Conservation (phyloP, 2,888 invertebrate species). For the Flexamia atlantica region DNA sequence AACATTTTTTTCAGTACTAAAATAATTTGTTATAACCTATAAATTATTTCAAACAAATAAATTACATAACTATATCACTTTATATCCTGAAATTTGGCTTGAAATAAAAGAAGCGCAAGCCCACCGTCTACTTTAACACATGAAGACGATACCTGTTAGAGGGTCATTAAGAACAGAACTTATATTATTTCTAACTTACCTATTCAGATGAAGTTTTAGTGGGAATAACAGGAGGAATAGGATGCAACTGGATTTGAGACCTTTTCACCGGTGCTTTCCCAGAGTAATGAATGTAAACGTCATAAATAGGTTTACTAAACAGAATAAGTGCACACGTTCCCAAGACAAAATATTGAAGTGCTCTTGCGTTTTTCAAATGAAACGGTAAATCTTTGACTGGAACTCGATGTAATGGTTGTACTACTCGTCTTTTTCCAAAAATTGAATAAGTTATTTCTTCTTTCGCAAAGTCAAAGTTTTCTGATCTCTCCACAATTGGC, state of each 20-base stretch:
- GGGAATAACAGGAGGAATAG: no score
- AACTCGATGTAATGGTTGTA: neutral
- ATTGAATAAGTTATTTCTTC: neutral
- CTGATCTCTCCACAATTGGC: neutral
- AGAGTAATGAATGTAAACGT: conserved; percentile 75
- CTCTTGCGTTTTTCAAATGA: conserved; percentile 80
- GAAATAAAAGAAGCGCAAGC: no score
- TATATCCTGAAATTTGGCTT: no score
- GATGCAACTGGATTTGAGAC: neutral
- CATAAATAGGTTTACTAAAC: conserved; percentile 86
- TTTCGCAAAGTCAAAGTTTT: neutral
- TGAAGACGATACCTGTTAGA: no score
- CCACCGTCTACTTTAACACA: no score
- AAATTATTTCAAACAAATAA: no score
- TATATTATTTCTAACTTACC: neutral
- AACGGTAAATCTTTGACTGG: conserved; percentile 78
- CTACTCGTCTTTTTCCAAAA: neutral
- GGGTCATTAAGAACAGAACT: no score
- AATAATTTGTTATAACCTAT: no score
- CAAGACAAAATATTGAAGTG: conserved; percentile 74
- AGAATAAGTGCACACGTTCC: conserved; percentile 78
- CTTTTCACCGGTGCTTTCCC: conserved; percentile 69
- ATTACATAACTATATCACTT: no score
- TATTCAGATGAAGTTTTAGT: no score
- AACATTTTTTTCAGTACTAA: no score